phyloP scores from a whole-genome alignment of 1,140 invertebrate genomes.

The Aporrectodea caliginosa region DNA sequence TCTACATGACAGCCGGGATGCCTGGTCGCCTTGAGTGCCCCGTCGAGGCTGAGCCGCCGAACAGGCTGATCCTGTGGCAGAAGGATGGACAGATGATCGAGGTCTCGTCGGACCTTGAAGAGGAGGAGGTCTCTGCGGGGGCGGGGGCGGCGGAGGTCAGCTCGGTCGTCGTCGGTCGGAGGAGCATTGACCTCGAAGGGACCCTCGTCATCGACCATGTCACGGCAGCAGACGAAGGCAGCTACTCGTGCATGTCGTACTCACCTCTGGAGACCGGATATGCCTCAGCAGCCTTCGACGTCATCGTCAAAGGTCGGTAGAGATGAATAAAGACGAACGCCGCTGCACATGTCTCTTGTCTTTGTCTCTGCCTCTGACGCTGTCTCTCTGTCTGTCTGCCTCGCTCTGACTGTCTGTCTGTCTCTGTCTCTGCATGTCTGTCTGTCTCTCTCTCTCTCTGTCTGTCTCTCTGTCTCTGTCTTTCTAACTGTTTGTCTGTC shows the following conservation, averaged over 20 bases:
- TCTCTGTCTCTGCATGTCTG: too few relatives aligned
- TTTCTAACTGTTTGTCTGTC: too few relatives aligned
- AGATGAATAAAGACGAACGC: too few relatives aligned
- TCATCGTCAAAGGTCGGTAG: constrained; percentile 16
- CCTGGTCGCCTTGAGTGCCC: neutral
- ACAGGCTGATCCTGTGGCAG: neutral
- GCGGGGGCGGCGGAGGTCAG: too few relatives aligned
- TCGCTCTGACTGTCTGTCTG: too few relatives aligned
- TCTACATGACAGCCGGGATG: neutral
- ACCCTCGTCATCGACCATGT: constrained; percentile 11
- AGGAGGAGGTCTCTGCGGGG: too few relatives aligned
- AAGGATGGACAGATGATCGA: neutral
- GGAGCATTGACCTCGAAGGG: neutral
- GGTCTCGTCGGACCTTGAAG: neutral
- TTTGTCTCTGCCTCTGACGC: too few relatives aligned
- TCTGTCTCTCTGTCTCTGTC: too few relatives aligned
- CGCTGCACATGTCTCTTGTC: too few relatives aligned
- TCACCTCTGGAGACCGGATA: neutral
- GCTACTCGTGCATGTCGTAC: constrained; percentile 15
- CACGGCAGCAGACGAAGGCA: constrained; percentile 10
- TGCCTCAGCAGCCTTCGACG: neutral
- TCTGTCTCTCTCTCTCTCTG: too few relatives aligned
- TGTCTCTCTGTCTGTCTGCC: too few relatives aligned
- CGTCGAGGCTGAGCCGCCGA: neutral
- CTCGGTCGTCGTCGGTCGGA: too few relatives aligned